Conservation (phyloP, 2,113 vertebrate species). For the Toxotes jaculatrix region DNA sequence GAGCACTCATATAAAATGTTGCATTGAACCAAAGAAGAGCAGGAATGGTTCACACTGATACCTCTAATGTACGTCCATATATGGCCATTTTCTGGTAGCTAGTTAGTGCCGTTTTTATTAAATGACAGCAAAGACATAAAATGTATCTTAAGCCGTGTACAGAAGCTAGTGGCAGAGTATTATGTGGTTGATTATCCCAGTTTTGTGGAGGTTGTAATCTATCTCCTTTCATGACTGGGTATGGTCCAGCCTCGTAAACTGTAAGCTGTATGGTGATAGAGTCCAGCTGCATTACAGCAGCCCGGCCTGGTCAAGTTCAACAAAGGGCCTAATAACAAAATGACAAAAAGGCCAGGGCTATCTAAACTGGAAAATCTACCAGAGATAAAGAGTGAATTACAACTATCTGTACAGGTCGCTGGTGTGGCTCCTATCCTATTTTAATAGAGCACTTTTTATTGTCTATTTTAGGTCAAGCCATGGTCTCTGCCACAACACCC, state of each 20-base stretch:
- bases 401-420: not conserved
- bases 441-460: conserved; percentile 35
- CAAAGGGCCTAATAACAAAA: conserved; percentile 27
- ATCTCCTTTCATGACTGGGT: conserved; percentile 51
- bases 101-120: conserved; percentile 49
- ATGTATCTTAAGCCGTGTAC: conserved; percentile 25
- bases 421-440: conserved; percentile 12
- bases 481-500: conserved; percentile 65
- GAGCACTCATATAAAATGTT: conserved; percentile 64
- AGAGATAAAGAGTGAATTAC: not conserved
- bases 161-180: conserved; percentile 37
- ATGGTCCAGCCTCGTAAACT: conserved; percentile 44
- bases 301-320: conserved; percentile 35
- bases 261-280: conserved; percentile 35
- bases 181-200: conserved; percentile 44
- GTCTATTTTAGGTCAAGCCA: conserved; percentile 69
- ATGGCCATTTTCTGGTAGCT: conserved; percentile 57
- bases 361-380: not conserved
- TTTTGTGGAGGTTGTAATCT: conserved; percentile 41
- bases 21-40: conserved; percentile 60
- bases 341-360: conserved; percentile 2
- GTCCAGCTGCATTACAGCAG: conserved; percentile 45
- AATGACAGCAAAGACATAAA: conserved; percentile 66
- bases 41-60: conserved; percentile 44
- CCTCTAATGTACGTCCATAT: conserved; percentile 63